Evolutionary conservation across 2,888 invertebrate genomes (phyloP), one percentile per base, ranked within the genome.

Genomic region (Leptura quadrifasciata): DNA sequence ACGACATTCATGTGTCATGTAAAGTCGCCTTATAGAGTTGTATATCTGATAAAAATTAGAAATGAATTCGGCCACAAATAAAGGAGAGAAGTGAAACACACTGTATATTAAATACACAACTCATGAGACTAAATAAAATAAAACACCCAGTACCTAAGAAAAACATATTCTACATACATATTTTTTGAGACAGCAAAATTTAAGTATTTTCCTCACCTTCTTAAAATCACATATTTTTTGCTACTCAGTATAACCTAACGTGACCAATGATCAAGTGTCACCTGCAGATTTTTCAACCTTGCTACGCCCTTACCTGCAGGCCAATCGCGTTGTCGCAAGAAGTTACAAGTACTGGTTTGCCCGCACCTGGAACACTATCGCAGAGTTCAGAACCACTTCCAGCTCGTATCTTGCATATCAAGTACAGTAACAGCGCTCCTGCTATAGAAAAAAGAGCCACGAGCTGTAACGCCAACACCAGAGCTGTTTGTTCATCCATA

Each of bases 401-500:
- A 0, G 91, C 91, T 82, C 93, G 92, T 76, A 95, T 94, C 89
- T 95, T 95, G 88, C 95, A 92, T 82, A 95, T 90, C 81, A 96
- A 90, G 87, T 96, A 96, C 82, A 95, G 90, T 80, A 96, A 90
- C 82, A 96, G 91, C 35, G 95, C 95, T n/a, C 95, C 95, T 58
- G 95, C 96, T 84, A 96, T 95, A 77, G 94, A 95, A 89, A 95
- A 95, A 65, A 96, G 91, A 27, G 95, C 95, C 79, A 95, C 92
- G 84, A 96, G 91, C 89, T 96, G 96, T 86, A 96, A 92, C 84
- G 95, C 94, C 88, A 96, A 90, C 47, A 95, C 93, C 86, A 95
- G 90, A 90, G 94, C 95, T 85, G 95, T 95, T 86, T 95, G 94
- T 86, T 94, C 93, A 88, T 96, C 96, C 95, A 96, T 95, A 57